These are phyloP conservation scores for Agrilus biguttatus DNA, from an alignment of 2,888 invertebrate species.

Conservation along the genomic window DNA sequence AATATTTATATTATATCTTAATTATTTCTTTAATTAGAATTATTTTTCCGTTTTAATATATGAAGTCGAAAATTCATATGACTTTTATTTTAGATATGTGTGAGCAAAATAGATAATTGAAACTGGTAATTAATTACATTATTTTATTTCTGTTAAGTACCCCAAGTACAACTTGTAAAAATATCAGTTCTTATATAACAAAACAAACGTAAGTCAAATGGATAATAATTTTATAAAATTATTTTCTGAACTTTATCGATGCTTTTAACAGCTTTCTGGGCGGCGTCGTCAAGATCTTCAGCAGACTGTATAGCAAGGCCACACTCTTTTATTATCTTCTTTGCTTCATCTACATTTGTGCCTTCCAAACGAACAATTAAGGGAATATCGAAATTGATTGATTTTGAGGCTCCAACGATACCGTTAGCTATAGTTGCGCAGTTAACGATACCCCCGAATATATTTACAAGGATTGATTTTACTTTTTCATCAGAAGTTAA, in stretches of 20 bases:
- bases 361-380: constrained; percentile 92
- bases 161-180: too few species aligned
- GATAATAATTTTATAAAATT: not conserved
- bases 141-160: too few species aligned
- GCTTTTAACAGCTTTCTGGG: constrained; percentile 63
- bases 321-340: constrained; percentile 66
- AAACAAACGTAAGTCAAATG: not conserved
- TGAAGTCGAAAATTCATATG: not conserved
- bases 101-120: too few species aligned
- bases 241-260: constrained; percentile 5
- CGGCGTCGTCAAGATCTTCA: constrained; percentile 82
- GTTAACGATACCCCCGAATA: constrained; percentile 98
- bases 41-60: not conserved
- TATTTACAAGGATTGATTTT: constrained; percentile 91
- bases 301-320: constrained; percentile 74
- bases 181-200: too few species aligned
- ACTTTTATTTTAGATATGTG: too few species aligned
- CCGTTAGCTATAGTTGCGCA: constrained; percentile 95
- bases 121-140: too few species aligned
- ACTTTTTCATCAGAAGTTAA: constrained; percentile 79
- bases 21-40: not conserved
- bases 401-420: constrained; percentile 76
- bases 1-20: not conserved
- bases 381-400: constrained; percentile 68
- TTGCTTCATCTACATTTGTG: constrained; percentile 78